Conservation (phyloP, 2,888 invertebrate species). For the Spisula subtruncata region DNA sequence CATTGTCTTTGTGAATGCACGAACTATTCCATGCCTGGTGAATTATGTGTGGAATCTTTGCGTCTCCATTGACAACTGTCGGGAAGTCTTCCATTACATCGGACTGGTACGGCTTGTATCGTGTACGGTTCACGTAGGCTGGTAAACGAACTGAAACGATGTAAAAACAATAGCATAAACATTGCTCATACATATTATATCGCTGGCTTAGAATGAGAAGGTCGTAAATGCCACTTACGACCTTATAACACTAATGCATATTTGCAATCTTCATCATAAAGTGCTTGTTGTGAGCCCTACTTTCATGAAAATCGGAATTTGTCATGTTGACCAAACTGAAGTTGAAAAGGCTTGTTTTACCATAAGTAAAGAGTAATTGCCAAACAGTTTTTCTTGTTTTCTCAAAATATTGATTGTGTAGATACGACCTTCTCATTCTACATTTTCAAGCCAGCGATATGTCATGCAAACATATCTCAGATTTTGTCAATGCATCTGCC, state of each 20-base stretch:
- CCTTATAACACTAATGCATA: too few species aligned
- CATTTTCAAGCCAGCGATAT: neutral
- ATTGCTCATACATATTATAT: neutral
- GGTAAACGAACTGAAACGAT: neutral
- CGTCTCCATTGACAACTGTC: neutral
- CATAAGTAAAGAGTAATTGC: too few species aligned
- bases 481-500: neutral
- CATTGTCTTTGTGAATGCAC: neutral
- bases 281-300: too few species aligned
- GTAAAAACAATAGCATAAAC: neutral
- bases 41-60: constrained; percentile 11
- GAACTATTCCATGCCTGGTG: neutral
- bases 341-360: too few species aligned
- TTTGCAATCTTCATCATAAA: too few species aligned
- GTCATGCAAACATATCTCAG: neutral
- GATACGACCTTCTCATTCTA: too few species aligned
- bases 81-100: neutral
- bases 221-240: too few species aligned
- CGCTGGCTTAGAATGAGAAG: too few species aligned
- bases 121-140: neutral
- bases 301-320: too few species aligned
- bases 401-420: too few species aligned
- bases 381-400: too few species aligned
- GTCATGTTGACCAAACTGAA: too few species aligned
- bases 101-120: neutral